A percentile compares a stretch with the other conserved stretches of the same genome.
Evolutionary conservation across 2,113 vertebrate genomes (phyloP).

Genomic region (Beaufortia kweichowensis): DNA sequence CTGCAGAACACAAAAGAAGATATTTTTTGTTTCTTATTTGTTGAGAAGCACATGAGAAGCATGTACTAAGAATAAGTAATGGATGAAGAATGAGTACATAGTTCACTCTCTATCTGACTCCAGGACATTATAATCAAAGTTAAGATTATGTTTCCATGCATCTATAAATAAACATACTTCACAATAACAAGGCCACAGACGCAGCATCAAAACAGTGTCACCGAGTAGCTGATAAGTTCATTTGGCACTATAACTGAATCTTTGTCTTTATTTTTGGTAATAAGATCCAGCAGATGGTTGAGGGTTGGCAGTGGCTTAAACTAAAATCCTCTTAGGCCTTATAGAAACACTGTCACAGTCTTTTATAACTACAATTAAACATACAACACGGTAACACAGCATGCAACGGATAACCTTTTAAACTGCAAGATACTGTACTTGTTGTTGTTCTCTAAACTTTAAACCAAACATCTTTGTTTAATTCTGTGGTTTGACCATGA

Average conservation of each 20-base stretch:
- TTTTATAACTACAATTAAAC: constrained; percentile 2
- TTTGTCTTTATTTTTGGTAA: not conserved
- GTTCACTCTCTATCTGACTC: no score
- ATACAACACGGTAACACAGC: no score
- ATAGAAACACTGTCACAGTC: not conserved
- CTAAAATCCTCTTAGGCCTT: constrained; percentile 41
- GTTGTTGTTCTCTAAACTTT: no score
- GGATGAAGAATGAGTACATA: no score
- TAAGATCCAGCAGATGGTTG: not conserved
- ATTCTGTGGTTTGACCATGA: not conserved
- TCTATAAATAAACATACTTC: not conserved
- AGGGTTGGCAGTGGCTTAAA: not conserved
- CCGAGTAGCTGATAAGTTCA: not conserved
- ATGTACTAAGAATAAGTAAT: no score
- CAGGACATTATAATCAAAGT: no score
- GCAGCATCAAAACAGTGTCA: not conserved
- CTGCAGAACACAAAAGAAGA: no score
- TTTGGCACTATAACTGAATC: not conserved
- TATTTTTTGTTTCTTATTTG: no score
- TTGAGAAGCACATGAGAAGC: no score
- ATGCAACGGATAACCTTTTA: not conserved
- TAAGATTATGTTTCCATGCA: not conserved
- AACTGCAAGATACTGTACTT: not conserved
- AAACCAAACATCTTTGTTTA: not conserved
- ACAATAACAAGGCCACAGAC: not conserved